Percentiles rank a stretch among this genome's conserved stretches.
Conservation (phyloP, 1,140 invertebrate species). For the Bombus superbus region DNA sequence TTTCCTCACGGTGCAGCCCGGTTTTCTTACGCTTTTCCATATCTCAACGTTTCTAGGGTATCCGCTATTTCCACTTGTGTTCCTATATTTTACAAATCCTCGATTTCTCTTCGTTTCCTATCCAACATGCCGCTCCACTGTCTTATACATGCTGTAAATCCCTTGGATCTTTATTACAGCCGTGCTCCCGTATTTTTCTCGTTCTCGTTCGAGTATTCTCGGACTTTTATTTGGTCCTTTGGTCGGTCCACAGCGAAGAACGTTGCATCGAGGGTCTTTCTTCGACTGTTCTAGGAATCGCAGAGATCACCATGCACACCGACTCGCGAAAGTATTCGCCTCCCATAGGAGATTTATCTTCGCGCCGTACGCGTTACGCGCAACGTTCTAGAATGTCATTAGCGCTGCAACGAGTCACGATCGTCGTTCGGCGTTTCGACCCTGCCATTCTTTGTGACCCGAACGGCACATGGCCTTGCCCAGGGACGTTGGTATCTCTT, state of each 20-base stretch:
- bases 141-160: neutral
- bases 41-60: neutral
- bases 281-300: neutral
- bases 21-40: neutral
- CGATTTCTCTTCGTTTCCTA: conserved; percentile 17
- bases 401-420: no score
- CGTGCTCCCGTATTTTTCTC: neutral
- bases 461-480: no score
- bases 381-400: no score
- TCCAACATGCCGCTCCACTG: neutral
- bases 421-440: no score
- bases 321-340: no score
- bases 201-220: neutral
- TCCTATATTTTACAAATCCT: conserved; percentile 16
- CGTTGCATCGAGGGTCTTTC: neutral
- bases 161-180: neutral
- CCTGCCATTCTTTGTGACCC: no score
- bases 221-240: neutral
- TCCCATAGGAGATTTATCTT: no score
- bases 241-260: rapidly evolving
- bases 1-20: neutral
- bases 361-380: rapidly evolving
- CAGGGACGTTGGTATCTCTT: no score
- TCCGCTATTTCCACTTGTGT: neutral
- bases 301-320: no score